Evolutionary conservation across 92 coral and sea anemone genomes (phyloP).

Genomic region (Blastomussa wellsi): DNA sequence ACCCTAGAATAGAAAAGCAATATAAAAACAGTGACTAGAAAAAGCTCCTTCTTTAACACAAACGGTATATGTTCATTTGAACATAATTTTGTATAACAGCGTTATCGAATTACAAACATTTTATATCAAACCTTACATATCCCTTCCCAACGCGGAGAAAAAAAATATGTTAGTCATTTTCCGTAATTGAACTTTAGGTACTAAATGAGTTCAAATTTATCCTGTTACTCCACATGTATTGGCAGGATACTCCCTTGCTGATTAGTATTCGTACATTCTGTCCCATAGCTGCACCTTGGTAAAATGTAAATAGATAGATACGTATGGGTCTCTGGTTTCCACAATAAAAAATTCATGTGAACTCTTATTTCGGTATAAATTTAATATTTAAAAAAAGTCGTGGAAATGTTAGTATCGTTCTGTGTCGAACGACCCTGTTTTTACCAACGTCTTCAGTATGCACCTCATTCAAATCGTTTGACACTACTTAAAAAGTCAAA

Average conservation of each 20-base stretch:
- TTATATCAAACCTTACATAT: neutral
- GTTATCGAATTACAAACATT: neutral
- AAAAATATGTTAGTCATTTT: neutral
- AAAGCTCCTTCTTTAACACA: neutral
- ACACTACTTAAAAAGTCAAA: neutral
- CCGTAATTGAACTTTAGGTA: neutral
- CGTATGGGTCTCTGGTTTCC: neutral
- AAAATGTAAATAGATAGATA: neutral
- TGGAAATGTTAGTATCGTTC: neutral
- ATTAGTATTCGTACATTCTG: neutral
- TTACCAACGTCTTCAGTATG: too few relatives aligned
- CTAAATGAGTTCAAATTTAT: neutral
- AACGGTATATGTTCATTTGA: neutral
- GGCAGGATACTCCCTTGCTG: neutral
- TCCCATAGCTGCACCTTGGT: too few relatives aligned
- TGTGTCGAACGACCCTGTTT: neutral
- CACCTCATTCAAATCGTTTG: neutral
- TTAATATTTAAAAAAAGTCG: neutral
- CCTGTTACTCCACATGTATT: neutral
- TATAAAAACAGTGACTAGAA: neutral
- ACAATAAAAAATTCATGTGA: neutral
- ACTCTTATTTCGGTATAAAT: neutral
- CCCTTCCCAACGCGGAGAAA: neutral
- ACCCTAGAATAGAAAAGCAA: too few relatives aligned
- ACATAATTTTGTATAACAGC: neutral